These are phyloP conservation scores for Uloborus plumipes DNA, from an alignment of 2,888 invertebrate species.

Conservation along the genomic window DNA sequence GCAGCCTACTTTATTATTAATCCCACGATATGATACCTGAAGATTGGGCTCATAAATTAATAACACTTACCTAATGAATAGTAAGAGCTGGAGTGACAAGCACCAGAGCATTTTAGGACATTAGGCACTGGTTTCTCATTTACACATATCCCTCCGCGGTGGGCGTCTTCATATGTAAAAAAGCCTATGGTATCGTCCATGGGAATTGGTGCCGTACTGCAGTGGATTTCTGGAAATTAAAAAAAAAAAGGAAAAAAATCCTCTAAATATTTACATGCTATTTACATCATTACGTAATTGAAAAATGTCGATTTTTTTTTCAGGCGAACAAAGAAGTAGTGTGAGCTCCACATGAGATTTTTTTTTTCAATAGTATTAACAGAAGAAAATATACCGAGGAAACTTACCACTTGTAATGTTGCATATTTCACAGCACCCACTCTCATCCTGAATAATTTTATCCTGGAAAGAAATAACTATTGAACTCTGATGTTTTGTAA, in stretches of 20 bases:
- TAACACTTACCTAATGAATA: conserved; percentile 52
- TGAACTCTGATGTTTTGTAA: neutral
- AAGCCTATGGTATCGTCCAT: conserved; percentile 54
- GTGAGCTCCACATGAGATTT: no score
- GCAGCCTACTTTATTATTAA: no score
- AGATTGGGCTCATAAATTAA: no score
- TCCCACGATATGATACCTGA: no score
- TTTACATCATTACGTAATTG: no score
- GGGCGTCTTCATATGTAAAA: conserved; percentile 32
- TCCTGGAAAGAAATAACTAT: conserved; percentile 38
- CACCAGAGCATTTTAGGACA: conserved; percentile 51
- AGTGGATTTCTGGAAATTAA: conserved; percentile 44
- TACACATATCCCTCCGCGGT: conserved; percentile 38
- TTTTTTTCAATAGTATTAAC: no score
- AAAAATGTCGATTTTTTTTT: no score
- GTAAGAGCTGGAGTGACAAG: conserved; percentile 55
- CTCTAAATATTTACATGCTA: no score
- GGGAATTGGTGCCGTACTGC: conserved; percentile 42
- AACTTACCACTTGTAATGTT: conserved; percentile 55
- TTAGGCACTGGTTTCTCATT: conserved; percentile 51
- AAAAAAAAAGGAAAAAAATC: no score
- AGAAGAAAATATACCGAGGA: no score
- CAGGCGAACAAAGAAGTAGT: no score
- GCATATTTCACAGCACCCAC: conserved; percentile 53
- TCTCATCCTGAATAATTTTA: conserved; percentile 55